Conservation (phyloP, 2,888 invertebrate species). For the Patella depressa region DNA sequence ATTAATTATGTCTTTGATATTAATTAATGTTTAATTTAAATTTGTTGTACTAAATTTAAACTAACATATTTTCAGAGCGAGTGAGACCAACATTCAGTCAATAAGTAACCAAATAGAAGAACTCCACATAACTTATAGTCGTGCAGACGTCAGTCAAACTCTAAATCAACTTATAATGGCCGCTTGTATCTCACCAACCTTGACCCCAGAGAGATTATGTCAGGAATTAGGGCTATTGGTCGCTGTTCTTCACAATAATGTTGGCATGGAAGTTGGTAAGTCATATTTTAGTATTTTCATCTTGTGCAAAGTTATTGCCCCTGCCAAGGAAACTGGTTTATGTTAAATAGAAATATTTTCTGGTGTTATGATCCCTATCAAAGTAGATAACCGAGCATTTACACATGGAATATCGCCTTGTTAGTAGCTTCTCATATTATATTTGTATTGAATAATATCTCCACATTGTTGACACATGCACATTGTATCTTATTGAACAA, state of each 20-base stretch:
- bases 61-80: slow-evolving; percentile 56
- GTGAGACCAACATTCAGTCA: slow-evolving; percentile 89
- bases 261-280: slow-evolving; percentile 90
- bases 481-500: too few relatives aligned
- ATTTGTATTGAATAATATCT: too few relatives aligned
- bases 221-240: slow-evolving; percentile 88
- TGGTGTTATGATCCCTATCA: not conserved
- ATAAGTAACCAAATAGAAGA: slow-evolving; percentile 85
- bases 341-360: not conserved
- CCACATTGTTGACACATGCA: too few relatives aligned
- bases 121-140: slow-evolving; percentile 77
- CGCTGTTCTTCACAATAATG: slow-evolving; percentile 87
- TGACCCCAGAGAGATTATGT: slow-evolving; percentile 74
- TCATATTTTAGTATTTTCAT: slow-evolving; percentile 22
- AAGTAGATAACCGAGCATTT: too few relatives aligned
- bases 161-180: slow-evolving; percentile 81
- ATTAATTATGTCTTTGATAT: slow-evolving; percentile 1
- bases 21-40: not conserved
- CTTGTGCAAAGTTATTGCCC: too few relatives aligned
- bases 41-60: not conserved
- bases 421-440: too few relatives aligned
- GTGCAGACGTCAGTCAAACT: slow-evolving; percentile 77
- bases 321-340: not conserved
- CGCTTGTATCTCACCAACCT: slow-evolving; percentile 77
- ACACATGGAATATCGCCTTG: too few relatives aligned